A percentile compares a stretch with the other conserved stretches of the same genome.
Conservation (phyloP, 2,113 vertebrate genomes). For the Prochilodus magdalenae region DNA sequence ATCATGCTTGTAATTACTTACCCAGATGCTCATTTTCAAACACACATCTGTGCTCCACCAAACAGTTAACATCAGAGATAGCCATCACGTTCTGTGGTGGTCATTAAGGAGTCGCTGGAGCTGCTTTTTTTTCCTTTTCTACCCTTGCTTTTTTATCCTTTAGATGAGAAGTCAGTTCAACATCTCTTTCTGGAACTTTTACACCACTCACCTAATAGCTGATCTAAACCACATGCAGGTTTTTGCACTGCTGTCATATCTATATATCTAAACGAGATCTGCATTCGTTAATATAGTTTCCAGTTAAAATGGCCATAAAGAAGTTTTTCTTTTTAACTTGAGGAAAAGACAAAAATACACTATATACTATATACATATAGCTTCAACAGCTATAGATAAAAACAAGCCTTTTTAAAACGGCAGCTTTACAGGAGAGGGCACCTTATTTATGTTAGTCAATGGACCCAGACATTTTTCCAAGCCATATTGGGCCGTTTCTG, state of each 20-base stretch:
- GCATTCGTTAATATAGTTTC: no score
- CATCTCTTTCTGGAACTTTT: neutral
- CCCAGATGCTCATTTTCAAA: slow-evolving; percentile 48
- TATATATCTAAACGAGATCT: no score
- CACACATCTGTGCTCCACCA: neutral
- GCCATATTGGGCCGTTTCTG: no score
- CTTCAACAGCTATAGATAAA: no score
- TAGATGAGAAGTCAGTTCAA: neutral
- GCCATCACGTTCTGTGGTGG: neutral
- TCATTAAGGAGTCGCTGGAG: neutral
- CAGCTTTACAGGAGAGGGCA: no score
- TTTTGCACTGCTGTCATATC: no score
- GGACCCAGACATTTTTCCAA: no score
- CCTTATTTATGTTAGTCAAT: no score
- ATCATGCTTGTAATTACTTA: slow-evolving; percentile 55
- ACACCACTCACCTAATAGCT: neutral
- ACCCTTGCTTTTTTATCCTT: neutral
- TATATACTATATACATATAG: no score
- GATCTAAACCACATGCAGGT: neutral
- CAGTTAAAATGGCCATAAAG: neutral
- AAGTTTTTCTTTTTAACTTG: neutral
- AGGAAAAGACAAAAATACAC: no score
- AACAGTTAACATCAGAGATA: neutral
- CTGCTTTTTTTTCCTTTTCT: no score
- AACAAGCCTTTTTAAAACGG: no score